Evolutionary conservation across 2,888 invertebrate genomes (phyloP).

Genomic region (Aleiodes leptofemur): DNA sequence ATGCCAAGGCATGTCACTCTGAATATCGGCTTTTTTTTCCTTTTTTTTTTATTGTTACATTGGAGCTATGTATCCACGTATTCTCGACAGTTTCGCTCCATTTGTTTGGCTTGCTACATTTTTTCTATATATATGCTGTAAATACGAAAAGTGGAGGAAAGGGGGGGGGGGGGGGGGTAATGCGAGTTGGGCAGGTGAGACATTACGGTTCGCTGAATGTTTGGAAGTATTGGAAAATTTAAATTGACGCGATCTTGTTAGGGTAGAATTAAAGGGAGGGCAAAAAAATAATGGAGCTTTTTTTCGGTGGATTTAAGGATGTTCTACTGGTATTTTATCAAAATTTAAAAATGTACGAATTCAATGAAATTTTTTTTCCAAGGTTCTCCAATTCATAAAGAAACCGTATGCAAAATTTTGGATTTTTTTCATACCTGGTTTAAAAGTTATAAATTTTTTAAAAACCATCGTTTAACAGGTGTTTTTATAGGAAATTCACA

Average conservation of each 20-base stretch:
- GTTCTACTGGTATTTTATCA: no score
- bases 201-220: constrained; percentile 12
- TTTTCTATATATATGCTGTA: constrained; percentile 13
- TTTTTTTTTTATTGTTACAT: background rate
- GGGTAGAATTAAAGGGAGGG: background rate
- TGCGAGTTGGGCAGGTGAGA: constrained; percentile 21
- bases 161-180: background rate
- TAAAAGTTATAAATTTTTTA: no score
- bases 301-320: no score
- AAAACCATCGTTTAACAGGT: no score
- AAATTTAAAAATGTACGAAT: no score
- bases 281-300: no score
- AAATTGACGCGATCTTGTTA: background rate
- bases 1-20: constrained; percentile 13
- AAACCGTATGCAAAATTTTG: no score
- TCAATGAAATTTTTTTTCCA: no score
- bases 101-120: constrained; percentile 32
- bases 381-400: no score
- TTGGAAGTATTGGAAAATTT: constrained; percentile 7
- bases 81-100: constrained; percentile 35
- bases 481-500: no score
- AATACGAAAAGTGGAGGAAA: background rate
- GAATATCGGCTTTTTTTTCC: constrained; percentile 34
- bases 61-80: constrained; percentile 21
- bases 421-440: no score